phyloP scores from a whole-genome alignment of 2,113 vertebrate genomes.

The Aspidoscelis tigris region DNA sequence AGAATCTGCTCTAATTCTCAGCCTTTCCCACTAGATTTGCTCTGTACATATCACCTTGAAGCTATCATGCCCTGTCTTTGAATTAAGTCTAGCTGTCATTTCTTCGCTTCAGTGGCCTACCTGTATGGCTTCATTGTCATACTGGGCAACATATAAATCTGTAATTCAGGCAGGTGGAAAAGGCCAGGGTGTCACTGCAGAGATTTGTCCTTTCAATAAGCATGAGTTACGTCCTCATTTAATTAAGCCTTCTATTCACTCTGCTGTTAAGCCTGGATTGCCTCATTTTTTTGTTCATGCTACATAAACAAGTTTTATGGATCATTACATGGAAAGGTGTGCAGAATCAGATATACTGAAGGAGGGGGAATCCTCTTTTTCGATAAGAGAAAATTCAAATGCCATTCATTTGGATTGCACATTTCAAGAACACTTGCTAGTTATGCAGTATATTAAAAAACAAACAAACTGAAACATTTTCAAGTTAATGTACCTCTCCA shows the following conservation, averaged over 20 bases:
- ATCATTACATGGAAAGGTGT: constrained; percentile 65
- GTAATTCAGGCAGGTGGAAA: constrained; percentile 46
- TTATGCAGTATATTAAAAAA: constrained; percentile 1
- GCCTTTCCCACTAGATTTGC: neutral
- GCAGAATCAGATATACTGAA: constrained; percentile 45
- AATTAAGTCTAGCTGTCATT: constrained; percentile 16
- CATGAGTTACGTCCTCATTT: constrained; percentile 59
- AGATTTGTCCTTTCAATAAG: constrained; percentile 62
- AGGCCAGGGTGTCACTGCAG: constrained; percentile 30
- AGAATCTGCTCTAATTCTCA: neutral
- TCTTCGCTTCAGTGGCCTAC: constrained; percentile 21
- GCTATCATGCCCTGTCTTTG: constrained; percentile 7
- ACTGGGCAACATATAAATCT: constrained; percentile 42
- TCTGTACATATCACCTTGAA: neutral
- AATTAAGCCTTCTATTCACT: constrained; percentile 63
- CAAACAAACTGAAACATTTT: neutral
- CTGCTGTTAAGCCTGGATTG: constrained; percentile 59
- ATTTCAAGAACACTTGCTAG: neutral
- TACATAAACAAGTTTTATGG: constrained; percentile 67
- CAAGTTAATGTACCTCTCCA: constrained; percentile 2
- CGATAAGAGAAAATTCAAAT: constrained; percentile 38
- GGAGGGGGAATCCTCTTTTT: neutral
- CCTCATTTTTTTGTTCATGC: constrained; percentile 51
- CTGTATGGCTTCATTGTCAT: neutral
- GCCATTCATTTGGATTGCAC: constrained; percentile 33